A percentile compares a stretch with the other conserved stretches of the same genome.
Evolutionary conservation across 1,140 invertebrate genomes (phyloP).

Genomic region (Zaprionus davidi): DNA sequence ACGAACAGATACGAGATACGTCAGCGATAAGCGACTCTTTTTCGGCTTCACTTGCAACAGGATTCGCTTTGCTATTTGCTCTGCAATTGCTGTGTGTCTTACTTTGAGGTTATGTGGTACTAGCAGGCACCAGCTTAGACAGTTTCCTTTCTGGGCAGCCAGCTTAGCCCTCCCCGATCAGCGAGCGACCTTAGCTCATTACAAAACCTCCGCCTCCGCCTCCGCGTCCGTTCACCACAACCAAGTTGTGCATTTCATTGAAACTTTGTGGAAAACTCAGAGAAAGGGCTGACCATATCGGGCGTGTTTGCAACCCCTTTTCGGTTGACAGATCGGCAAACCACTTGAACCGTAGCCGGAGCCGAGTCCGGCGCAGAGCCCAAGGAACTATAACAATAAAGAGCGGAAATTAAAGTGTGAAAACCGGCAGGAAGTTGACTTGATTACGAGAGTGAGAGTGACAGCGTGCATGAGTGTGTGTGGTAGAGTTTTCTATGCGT

Average conservation of each 20-base stretch:
- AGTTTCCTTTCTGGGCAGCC: background rate
- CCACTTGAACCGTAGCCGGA: constrained; percentile 49
- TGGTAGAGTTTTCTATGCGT: no score
- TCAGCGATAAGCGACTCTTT: constrained; percentile 41
- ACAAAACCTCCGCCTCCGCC: background rate
- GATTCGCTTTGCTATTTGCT: background rate
- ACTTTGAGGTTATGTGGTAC: background rate
- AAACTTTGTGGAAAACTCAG: constrained; percentile 15
- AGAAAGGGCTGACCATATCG: constrained; percentile 11
- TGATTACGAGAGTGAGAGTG: constrained; percentile 67
- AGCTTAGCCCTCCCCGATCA: background rate
- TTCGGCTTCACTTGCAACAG: background rate
- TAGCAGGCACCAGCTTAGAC: background rate
- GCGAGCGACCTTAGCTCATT: background rate
- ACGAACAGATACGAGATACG: constrained; percentile 58
- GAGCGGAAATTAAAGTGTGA: constrained; percentile 81
- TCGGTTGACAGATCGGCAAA: constrained; percentile 44
- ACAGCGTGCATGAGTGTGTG: constrained; percentile 1
- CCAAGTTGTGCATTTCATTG: constrained; percentile 34
- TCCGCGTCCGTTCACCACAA: background rate
- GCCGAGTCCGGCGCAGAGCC: constrained; percentile 26
- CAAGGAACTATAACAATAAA: constrained; percentile 75
- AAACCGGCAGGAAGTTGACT: constrained; percentile 77
- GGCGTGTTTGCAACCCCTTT: constrained; percentile 37
- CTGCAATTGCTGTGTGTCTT: background rate